Evolutionary conservation across 1,140 invertebrate species (phyloP), one percentile per base, ranked within the genome.

Genomic region (Marisa cornuarietis): DNA sequence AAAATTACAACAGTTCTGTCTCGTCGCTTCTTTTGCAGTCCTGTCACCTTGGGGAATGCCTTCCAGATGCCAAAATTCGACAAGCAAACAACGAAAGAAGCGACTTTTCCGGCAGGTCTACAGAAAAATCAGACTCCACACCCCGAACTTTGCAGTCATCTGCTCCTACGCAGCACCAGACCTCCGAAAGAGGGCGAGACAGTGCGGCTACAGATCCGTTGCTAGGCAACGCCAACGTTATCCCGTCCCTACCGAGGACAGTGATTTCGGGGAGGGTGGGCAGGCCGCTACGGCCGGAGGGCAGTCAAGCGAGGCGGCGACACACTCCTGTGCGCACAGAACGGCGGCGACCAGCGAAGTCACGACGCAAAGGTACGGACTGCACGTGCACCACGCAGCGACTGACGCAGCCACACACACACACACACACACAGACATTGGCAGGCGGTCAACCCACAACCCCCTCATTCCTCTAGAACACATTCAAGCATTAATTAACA

Each of bases 1-100:
- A 42, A 42, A 42, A 31, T 20, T n/a, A 26, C 71, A 73, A 49
- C 52, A 42, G 51, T 72, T 22, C 2, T 14, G 24, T 20, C 24
- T 26, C 14, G n/a, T 68, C 42, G n/a, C 62, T 31, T 49, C 6
- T 49, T 58, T 69, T 75, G 18, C 79, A 83, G 82, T 63, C 69
- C 16, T 83, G 82, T 52, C 77, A 81, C 52, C 76, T 83, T 10
- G 82, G 82, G 20, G 82, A 81, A 61, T 83, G 82, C 54, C 63
- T 79, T 18, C 18, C 61, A 52, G 72, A 81, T 24, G 24, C 79
- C 13, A 58, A 49, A 73, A 71, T 63, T 42, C 62, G n/a, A 69
- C 61, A 42, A 61, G 52, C n/a, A 77, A 16, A 26, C 24, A 18
- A 58, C 11, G 24, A n/a, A 13, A 22, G 49, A 62, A 1, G 18